These are phyloP conservation scores for Acanthopleura granulata DNA, from an alignment of 2,888 invertebrate genomes.

Conservation along the genomic window DNA sequence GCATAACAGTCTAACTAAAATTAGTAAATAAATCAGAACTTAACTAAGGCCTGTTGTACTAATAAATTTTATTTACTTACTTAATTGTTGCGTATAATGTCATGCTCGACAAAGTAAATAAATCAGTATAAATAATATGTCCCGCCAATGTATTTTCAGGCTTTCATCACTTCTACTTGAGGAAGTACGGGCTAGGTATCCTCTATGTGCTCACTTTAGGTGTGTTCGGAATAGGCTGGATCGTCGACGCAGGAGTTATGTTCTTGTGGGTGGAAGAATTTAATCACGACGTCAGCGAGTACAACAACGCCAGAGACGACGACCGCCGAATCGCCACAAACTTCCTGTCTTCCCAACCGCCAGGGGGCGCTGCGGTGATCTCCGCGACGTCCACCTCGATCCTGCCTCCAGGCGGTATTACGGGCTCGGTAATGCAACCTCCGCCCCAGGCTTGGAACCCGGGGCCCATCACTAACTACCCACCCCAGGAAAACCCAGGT, in stretches of 20 bases:
- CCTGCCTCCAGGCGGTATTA: not conserved
- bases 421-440: conserved; percentile 3
- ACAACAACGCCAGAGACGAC: conserved; percentile 30
- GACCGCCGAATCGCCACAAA: not conserved
- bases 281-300: conserved; percentile 39
- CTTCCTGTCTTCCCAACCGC: not conserved
- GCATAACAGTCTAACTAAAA: too few species aligned
- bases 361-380: not conserved
- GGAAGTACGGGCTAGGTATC: conserved; percentile 26
- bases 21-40: too few species aligned
- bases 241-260: not conserved
- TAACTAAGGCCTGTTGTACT: too few species aligned
- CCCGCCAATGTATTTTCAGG: not conserved
- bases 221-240: conserved; percentile 43
- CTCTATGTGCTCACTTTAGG: conserved; percentile 38
- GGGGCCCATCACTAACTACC: not conserved
- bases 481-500: not conserved
- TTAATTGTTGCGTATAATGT: too few species aligned
- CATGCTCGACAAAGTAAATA: too few species aligned
- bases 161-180: conserved; percentile 50
- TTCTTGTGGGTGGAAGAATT: conserved; percentile 1
- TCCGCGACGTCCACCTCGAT: not conserved
- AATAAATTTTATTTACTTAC: too few species aligned
- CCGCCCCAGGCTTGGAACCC: not conserved
- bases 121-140: too few species aligned